These are phyloP conservation scores for Sicus ferrugineus DNA, from an alignment of 2,888 invertebrate species.

Conservation along the genomic window DNA sequence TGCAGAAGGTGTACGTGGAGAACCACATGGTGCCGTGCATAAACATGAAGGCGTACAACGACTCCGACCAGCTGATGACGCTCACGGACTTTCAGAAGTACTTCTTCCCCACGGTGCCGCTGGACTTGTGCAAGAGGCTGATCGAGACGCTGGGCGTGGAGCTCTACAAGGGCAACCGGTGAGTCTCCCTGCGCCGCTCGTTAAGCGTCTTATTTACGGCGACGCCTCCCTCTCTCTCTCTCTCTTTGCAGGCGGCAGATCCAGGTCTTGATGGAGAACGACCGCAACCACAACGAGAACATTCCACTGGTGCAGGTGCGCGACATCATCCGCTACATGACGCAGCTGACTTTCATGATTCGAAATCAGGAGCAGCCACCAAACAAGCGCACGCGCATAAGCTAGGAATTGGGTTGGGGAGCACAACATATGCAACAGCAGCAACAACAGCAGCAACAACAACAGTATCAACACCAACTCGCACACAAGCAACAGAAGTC, in stretches of 20 bases:
- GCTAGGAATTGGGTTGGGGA: conserved; percentile 66
- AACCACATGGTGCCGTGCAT: conserved; percentile 85
- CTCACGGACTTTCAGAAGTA: conserved; percentile 81
- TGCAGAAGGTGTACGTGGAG: conserved; percentile 82
- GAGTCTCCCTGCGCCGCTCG: conserved; percentile 56
- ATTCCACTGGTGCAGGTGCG: conserved; percentile 83
- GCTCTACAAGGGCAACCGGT: conserved; percentile 85
- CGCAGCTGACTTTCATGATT: conserved; percentile 87
- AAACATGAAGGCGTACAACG: conserved; percentile 85
- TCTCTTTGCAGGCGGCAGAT: conserved; percentile 72
- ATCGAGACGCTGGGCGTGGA: conserved; percentile 82
- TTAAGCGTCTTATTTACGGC: background rate
- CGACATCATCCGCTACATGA: conserved; percentile 85
- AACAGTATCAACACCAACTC: conserved; percentile 47
- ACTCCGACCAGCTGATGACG: conserved; percentile 83
- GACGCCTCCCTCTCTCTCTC: background rate
- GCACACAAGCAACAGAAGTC: conserved; percentile 37
- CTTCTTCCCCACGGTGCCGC: conserved; percentile 80
- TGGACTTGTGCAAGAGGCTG: conserved; percentile 79
- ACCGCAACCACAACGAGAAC: conserved; percentile 77
- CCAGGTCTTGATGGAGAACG: conserved; percentile 77
- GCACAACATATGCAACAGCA: conserved; percentile 61
- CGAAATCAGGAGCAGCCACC: conserved; percentile 64
- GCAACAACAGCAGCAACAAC: conserved; percentile 49
- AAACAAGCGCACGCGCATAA: conserved; percentile 62